Base-by-base conservation (phyloP, 1,140 invertebrate species). In the Magallana gigas region DNA sequence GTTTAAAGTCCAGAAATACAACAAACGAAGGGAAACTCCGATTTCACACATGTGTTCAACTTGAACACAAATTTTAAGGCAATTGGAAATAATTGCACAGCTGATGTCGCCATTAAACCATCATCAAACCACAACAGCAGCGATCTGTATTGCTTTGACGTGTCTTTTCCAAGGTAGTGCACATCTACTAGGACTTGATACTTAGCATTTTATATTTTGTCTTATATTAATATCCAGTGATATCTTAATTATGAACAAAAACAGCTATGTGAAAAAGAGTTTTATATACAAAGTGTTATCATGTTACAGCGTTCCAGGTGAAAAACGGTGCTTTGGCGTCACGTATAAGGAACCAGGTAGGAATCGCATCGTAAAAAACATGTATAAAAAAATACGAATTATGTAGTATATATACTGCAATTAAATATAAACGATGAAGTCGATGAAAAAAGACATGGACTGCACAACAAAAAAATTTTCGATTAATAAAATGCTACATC, bases 71-170 rank as follows among this genome's bases (percentile, higher is more conserved):
- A 83, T 12, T 9, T 57, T n/a, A 83, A 57, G 18, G 81, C 57
- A n/a, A 83, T 58, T 14, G 81, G 81, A 48, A 48, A 48, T n/a
- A 83, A 58, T 0, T 83, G 81, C 57, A 83, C 81, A 23, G 81
- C 48, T 57, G 81, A 83, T 57, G 81, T 83, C 81, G 81, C 81
- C 56, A 57, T 83, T 57, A 83, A 36, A 18, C 81, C 81, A 11
- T 16, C 48, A n/a, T 12, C 81, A n/a, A 83, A 83, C 23, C 23
- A 76, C 14, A 57, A 83, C 81, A 83, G 48, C n/a, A 57, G 48
- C 16, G 81, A 83, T 83, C 6, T 23, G 56, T 83, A 83, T 14
- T 83, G 81, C 14, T 83, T 83, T 29, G 81, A 83, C 12, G 48
- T 83, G 9, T 83, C 81, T 0, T 83, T 83, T 57, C 81, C 81